Evolutionary conservation across 2,113 vertebrate species (phyloP).

Genomic region (Platichthys flesus): DNA sequence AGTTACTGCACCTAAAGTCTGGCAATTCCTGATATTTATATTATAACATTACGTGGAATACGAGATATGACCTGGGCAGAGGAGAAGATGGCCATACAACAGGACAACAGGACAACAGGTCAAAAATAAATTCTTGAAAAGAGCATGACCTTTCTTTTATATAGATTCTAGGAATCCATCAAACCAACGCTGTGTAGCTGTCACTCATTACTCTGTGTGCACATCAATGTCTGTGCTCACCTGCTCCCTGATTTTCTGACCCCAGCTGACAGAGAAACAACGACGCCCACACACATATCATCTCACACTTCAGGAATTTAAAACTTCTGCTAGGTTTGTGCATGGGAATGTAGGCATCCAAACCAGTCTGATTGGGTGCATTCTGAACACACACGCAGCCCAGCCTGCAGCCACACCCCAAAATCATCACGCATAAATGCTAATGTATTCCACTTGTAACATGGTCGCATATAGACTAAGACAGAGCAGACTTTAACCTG

Average conservation of each 20-base stretch:
- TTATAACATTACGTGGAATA: background rate
- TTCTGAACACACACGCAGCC: constrained; percentile 16
- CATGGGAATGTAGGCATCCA: constrained; percentile 46
- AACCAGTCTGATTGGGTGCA: constrained; percentile 76
- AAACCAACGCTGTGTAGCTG: background rate
- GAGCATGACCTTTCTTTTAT: background rate
- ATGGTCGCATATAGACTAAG: background rate
- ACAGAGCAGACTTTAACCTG: background rate
- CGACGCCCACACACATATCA: constrained; percentile 8
- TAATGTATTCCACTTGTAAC: constrained; percentile 1
- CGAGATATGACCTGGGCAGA: background rate
- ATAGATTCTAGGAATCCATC: background rate
- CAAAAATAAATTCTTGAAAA: background rate
- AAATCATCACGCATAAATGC: constrained; percentile 7
- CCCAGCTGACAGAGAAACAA: constrained; percentile 19
- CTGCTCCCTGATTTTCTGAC: background rate
- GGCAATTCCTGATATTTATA: background rate
- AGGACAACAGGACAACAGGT: background rate
- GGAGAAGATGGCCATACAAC: background rate
- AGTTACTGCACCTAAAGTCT: background rate
- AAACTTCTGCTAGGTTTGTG: constrained; percentile 52
- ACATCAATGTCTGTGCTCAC: background rate
- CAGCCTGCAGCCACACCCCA: constrained; percentile 56
- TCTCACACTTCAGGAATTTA: constrained; percentile 70
- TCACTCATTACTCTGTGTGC: background rate